Evolutionary conservation across 1,140 invertebrate species (phyloP), one percentile per base, ranked within the genome.

Genomic region (Branchinecta lindahli): DNA sequence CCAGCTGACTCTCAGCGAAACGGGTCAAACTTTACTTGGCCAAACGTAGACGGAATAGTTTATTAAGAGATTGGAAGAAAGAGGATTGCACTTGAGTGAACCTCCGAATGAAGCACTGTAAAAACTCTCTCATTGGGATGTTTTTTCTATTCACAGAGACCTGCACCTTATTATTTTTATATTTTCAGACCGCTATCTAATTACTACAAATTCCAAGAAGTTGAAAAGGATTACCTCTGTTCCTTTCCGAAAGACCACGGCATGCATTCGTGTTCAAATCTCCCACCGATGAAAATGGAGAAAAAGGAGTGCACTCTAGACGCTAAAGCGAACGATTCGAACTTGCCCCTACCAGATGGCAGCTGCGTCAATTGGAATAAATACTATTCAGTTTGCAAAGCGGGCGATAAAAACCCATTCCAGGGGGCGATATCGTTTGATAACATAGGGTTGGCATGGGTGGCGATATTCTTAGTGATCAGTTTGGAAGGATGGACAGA

Each of bases 361-460:
- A 71, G 74, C 9, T 99, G 96, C 80, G 89, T 99, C 75, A 96
- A 99, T 83, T 99, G 96, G 96, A 96, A 99, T 82, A 89, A 95
- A 81, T 99, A 99, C 81, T 99, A 98, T 78, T 95, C 91, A 7
- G 87, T 90, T 75, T 99, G 97, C 80, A 86, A 86, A 68, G 86
- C 94, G 70, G 88, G 90, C 70, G 93, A 93, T 66, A 86, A 88
- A 75, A 99, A 99, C 83, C 97, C 97, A 33, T 99, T 98, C 80
- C 93, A 96, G 82, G 96, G 96, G 65, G 96, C 96, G 33, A 98
- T 99, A 75, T 97, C 94, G 15, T 99, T 99, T 81, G 97, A 99
- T 81, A 99, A 99, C 80, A 99, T 99, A 74, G 96, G 96, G 66
- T 85, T 98, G 73, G 97, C 97, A 46, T 99, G 97, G 97, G 96